Evolutionary conservation across 2,888 invertebrate genomes (phyloP).

Genomic region (Limnephilus auricula): DNA sequence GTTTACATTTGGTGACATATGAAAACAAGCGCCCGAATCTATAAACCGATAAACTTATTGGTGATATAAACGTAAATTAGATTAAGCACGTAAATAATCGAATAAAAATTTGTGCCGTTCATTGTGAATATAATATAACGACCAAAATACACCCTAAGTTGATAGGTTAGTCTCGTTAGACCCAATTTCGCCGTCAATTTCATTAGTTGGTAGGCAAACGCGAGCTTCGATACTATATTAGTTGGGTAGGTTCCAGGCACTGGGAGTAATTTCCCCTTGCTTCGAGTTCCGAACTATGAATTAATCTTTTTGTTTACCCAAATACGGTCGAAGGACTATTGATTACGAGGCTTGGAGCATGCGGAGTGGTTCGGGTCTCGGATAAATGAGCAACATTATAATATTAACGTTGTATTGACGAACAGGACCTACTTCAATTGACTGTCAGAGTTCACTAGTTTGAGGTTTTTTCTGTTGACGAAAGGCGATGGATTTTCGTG

Average conservation of each 20-base stretch:
- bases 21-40: too few species aligned
- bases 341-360: background rate
- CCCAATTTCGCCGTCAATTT: background rate
- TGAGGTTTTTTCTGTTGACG: background rate
- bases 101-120: background rate
- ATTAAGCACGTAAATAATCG: background rate
- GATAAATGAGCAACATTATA: conserved; percentile 21
- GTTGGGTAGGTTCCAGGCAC: background rate
- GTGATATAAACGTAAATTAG: too few species aligned
- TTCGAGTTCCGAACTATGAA: conserved; percentile 42
- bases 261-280: background rate
- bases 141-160: background rate
- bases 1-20: too few species aligned
- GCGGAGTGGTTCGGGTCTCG: background rate
- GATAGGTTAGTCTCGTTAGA: conserved; percentile 2
- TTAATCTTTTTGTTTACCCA: conserved; percentile 56
- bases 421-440: background rate
- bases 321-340: conserved; percentile 39
- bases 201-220: background rate
- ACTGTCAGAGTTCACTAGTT: background rate
- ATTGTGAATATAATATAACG: background rate
- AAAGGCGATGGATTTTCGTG: background rate
- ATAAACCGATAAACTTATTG: background rate
- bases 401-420: background rate
- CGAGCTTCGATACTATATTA: background rate